These are phyloP conservation scores for Epizoanthus illoricatus DNA, from an alignment of 92 coral and sea anemone genomes.

Conservation along the genomic window DNA sequence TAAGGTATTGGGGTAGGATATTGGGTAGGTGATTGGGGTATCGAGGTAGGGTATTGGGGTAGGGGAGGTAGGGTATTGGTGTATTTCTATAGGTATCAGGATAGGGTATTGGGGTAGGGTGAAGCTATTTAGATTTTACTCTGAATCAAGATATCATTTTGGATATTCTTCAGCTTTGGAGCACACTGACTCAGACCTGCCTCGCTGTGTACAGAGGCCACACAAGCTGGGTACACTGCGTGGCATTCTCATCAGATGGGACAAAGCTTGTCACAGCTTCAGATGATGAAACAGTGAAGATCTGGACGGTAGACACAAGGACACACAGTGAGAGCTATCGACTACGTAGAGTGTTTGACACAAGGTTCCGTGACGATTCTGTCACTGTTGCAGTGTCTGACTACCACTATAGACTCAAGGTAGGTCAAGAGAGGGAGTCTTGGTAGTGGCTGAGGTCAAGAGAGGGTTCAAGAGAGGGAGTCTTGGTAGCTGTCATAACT, in stretches of 20 bases:
- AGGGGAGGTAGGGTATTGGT: no score
- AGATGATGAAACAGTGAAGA: slow-evolving; percentile 95
- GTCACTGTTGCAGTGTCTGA: slow-evolving; percentile 84
- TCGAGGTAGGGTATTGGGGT: no score
- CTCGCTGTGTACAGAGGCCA: slow-evolving; percentile 84
- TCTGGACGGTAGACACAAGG: slow-evolving; percentile 88
- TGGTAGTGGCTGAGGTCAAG: no score
- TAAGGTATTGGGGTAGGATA: no score
- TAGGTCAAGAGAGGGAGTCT: slow-evolving; percentile 8
- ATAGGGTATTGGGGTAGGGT: neutral
- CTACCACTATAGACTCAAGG: slow-evolving; percentile 76
- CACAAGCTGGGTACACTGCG: slow-evolving; percentile 91
- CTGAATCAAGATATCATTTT: neutral
- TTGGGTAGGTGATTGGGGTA: no score
- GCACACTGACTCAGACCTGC: slow-evolving; percentile 61
- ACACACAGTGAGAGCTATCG: slow-evolving; percentile 55
- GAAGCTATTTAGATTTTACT: neutral
- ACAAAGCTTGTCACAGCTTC: slow-evolving; percentile 82
- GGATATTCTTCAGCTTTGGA: slow-evolving; percentile 68
- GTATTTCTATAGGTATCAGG: no score
- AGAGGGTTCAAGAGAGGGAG: no score
- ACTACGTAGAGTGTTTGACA: slow-evolving; percentile 89
- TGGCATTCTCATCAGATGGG: slow-evolving; percentile 79
- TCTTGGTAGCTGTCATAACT: no score
- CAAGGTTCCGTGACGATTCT: slow-evolving; percentile 60